These are phyloP conservation scores for Tetraodon nigroviridis DNA, from an alignment of 2,113 vertebrate genomes.

Conservation along the genomic window DNA sequence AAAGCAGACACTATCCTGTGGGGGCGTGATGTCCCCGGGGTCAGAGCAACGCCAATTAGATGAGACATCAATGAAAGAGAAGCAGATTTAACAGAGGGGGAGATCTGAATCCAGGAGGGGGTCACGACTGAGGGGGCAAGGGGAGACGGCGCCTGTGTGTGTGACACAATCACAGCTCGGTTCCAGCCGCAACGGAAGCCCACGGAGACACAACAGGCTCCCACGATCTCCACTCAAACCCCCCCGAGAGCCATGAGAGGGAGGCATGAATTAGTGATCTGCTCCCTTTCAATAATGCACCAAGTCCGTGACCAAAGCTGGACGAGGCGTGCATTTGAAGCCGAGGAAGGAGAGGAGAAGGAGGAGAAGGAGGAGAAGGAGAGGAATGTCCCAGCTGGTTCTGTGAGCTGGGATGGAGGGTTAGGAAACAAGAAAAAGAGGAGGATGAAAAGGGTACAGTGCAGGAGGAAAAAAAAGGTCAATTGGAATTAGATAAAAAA, in stretches of 20 bases:
- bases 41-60: constrained; percentile 79
- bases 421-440: not conserved
- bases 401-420: constrained; percentile 8
- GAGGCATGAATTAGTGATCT: constrained; percentile 62
- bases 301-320: constrained; percentile 44
- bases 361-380: not conserved
- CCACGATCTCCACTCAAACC: constrained; percentile 27
- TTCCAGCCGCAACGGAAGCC: constrained; percentile 40
- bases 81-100: constrained; percentile 35
- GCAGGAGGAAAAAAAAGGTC: constrained; percentile 7
- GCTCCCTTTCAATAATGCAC: constrained; percentile 56
- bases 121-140: constrained; percentile 10
- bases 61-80: constrained; percentile 71
- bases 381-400: not conserved
- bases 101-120: constrained; percentile 12
- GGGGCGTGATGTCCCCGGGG: constrained; percentile 80
- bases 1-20: constrained; percentile 65
- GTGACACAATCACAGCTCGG: constrained; percentile 6
- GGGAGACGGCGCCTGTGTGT: constrained; percentile 18
- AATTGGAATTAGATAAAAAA: constrained; percentile 17
- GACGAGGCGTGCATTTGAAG: constrained; percentile 20
- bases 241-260: constrained; percentile 31
- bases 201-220: constrained; percentile 41
- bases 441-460: not conserved
- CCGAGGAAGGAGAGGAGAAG: not conserved